Evolutionary conservation across 2,888 invertebrate species (phyloP).

Genomic region (Chloroclysta siterata): DNA sequence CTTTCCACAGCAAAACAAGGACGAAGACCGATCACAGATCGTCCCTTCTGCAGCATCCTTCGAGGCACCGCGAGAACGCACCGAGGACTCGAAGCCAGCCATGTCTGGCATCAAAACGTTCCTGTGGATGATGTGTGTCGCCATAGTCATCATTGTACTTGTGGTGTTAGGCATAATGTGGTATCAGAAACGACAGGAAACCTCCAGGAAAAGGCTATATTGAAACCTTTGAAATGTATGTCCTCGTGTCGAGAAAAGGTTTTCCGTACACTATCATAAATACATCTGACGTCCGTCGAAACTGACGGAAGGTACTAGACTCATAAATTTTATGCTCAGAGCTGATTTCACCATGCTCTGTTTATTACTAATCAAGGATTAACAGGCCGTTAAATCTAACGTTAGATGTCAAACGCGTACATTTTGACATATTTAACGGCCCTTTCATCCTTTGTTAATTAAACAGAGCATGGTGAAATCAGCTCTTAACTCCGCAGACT

Average conservation of each 20-base stretch:
- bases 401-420: too few species aligned
- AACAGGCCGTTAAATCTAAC: too few species aligned
- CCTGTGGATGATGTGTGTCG: conserved; percentile 92
- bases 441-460: too few species aligned
- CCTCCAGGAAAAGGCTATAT: conserved; percentile 93
- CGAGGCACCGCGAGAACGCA: conserved; percentile 95
- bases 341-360: too few species aligned
- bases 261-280: background rate
- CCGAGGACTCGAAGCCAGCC: conserved; percentile 94
- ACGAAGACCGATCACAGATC: conserved; percentile 92
- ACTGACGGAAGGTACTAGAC: background rate
- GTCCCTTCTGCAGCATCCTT: conserved; percentile 95
- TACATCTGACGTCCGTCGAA: too few species aligned
- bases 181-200: conserved; percentile 96
- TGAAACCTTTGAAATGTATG: conserved; percentile 44
- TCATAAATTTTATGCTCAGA: background rate
- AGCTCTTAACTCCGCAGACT: too few species aligned
- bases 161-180: conserved; percentile 96
- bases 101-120: conserved; percentile 97
- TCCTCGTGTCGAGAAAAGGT: background rate
- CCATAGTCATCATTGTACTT: conserved; percentile 92
- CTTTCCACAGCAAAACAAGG: conserved; percentile 81
- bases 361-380: too few species aligned
- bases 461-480: too few species aligned
- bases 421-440: too few species aligned